Evolutionary conservation across 2,113 vertebrate genomes (phyloP), one percentile per base, ranked within the genome.

Genomic region (Eleginops maclovinus): DNA sequence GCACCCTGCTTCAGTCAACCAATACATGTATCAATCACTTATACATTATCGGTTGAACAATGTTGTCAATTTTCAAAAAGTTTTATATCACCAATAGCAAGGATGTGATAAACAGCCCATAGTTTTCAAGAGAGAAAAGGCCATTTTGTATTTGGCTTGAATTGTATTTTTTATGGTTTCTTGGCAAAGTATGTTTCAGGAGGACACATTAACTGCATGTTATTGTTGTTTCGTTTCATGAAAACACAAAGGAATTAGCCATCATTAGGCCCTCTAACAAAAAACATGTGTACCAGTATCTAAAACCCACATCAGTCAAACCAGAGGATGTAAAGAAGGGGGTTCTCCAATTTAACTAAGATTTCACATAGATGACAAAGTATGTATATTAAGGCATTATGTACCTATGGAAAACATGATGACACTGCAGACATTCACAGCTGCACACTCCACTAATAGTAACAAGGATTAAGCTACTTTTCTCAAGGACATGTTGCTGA

Each of bases 371-470:
- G 47, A 49, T 7, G 46, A 17, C 0, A 49, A 49, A 19, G 17
- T 8, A 49, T 49, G 16, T 49, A 49, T 19, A 19, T 31, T 31
- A 31, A 31, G 28, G 28, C 28, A 31, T 31, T 31, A 31, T 31
- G 3, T 31, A 31, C 28, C 28, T 31, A 3, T 31, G 28, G 28
- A 31, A 31, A 31, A 31, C 28, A 31, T 17, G 41, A 6, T 44
- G 49, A 64, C 65, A 9, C 60, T 4, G 58, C 13, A 44, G 46
- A 19, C 22, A 51, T 40, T 21, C 65, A 24, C 85, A 71, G 69
- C 78, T 62, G 24, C 53, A 67, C 26, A 31, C 54, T 81, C 60
- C 24, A 10, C n/a, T 54, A 44, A 46, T 16, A 72, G 43, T 13
- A 61, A 17, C 4, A 49, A 59, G n/a, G 28, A 9, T 81, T 31